Evolutionary conservation across 2,797 vertebrate genomes (phyloP).

Genomic region (Tenualosa thibaudeaui): DNA sequence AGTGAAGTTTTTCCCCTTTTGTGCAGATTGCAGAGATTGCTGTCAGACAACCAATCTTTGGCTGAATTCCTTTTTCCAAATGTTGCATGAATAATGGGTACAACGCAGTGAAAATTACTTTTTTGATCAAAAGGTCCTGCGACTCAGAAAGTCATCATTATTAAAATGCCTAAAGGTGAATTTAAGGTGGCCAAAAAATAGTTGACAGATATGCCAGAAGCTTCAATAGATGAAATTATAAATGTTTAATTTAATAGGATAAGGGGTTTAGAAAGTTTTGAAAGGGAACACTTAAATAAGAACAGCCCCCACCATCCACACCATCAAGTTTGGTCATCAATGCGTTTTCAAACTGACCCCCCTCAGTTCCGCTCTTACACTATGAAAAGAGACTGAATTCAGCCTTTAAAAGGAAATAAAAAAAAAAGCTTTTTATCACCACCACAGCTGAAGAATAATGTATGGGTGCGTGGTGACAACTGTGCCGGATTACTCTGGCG

Average conservation of each 20-base stretch:
- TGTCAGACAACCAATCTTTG: neutral
- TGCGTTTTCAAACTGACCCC: neutral
- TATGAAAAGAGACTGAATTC: slow-evolving; percentile 28
- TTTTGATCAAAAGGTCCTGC: slow-evolving; percentile 24
- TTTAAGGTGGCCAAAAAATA: neutral
- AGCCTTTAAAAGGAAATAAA: neutral
- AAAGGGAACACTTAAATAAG: slow-evolving; percentile 16
- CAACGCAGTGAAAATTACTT: slow-evolving; percentile 30
- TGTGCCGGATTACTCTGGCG: neutral
- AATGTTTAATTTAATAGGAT: slow-evolving; percentile 27
- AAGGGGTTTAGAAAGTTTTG: neutral
- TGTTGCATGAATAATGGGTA: slow-evolving; percentile 4
- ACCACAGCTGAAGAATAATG: neutral
- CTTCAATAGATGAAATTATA: slow-evolving; percentile 28
- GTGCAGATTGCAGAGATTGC: neutral
- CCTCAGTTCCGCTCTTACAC: slow-evolving; percentile 21
- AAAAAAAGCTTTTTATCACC: neutral
- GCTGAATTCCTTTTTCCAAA: neutral
- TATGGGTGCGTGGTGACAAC: neutral
- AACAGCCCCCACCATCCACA: neutral
- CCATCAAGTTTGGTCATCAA: neutral
- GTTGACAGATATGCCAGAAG: slow-evolving; percentile 23
- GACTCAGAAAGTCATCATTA: slow-evolving; percentile 25
- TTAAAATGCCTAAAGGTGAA: slow-evolving; percentile 30
- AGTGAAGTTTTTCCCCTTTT: neutral